A percentile compares a stretch with the other conserved stretches of the same genome.
phyloP scores from a whole-genome alignment of 2,888 invertebrate genomes.

The Cinara cedri region DNA sequence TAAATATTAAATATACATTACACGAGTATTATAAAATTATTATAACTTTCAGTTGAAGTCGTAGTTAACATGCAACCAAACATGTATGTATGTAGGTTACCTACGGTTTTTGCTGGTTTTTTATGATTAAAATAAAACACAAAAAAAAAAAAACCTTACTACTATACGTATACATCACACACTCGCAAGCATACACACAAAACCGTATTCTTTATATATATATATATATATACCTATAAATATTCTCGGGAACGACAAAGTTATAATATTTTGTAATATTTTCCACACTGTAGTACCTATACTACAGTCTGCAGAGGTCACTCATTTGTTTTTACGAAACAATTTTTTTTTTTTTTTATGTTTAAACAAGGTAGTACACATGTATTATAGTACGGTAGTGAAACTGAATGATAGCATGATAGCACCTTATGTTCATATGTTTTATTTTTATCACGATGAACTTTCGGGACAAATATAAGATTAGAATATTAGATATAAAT shows the following conservation, averaged over 20 bases:
- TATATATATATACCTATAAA: too few relatives aligned
- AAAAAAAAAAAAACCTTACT: too few relatives aligned
- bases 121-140: constrained; percentile 33
- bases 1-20: not conserved
- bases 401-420: too few relatives aligned
- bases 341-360: too few relatives aligned
- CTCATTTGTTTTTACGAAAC: not conserved
- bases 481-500: too few relatives aligned
- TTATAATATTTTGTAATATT: constrained; percentile 2
- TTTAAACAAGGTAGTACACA: too few relatives aligned
- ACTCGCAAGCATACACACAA: too few relatives aligned
- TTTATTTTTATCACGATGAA: too few relatives aligned
- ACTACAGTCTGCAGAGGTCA: not conserved
- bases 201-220: not conserved
- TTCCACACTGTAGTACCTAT: not conserved
- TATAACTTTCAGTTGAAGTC: constrained; percentile 19
- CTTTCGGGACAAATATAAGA: too few relatives aligned
- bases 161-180: too few relatives aligned
- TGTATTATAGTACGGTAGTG: too few relatives aligned
- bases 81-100: constrained; percentile 49
- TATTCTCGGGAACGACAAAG: not conserved
- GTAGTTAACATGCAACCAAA: constrained; percentile 38
- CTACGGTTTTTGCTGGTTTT: constrained; percentile 32
- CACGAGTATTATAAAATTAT: not conserved
- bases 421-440: too few relatives aligned